phyloP scores from a whole-genome alignment of 2,888 invertebrate species.

The Epinotia demarniana region DNA sequence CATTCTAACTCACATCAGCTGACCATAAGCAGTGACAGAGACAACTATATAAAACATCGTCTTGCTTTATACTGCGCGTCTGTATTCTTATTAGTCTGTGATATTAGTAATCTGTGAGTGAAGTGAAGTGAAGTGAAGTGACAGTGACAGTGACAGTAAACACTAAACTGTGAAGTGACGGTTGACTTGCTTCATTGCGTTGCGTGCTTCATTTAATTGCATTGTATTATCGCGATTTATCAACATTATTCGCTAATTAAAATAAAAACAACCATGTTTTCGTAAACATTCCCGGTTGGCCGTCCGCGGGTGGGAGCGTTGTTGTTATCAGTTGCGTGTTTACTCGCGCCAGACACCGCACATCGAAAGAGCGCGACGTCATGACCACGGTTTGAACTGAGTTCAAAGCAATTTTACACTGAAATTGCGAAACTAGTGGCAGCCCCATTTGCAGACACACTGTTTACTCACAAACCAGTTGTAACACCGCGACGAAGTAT shows the following conservation, averaged over 20 bases:
- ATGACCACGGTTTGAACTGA: slow-evolving; percentile 43
- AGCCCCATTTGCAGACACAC: slow-evolving; percentile 26
- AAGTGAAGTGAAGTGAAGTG: too few species aligned
- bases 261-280: slow-evolving; percentile 51
- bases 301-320: slow-evolving; percentile 54
- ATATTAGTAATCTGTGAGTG: too few species aligned
- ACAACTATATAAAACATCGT: too few species aligned
- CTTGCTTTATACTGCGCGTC: too few species aligned
- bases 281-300: slow-evolving; percentile 53
- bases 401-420: slow-evolving; percentile 30
- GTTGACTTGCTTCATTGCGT: neutral
- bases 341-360: slow-evolving; percentile 29
- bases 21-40: too few species aligned
- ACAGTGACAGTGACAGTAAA: too few species aligned
- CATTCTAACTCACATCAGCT: too few species aligned
- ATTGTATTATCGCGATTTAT: slow-evolving; percentile 27
- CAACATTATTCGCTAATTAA: slow-evolving; percentile 25
- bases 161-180: neutral
- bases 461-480: slow-evolving; percentile 24
- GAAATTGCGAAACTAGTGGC: slow-evolving; percentile 42
- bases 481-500: neutral
- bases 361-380: slow-evolving; percentile 49
- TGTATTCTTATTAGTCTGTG: too few species aligned
- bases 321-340: slow-evolving; percentile 47
- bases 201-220: slow-evolving; percentile 8